Conservation (phyloP, 2,888 invertebrate species). For the Drosophila acutilabella region DNA sequence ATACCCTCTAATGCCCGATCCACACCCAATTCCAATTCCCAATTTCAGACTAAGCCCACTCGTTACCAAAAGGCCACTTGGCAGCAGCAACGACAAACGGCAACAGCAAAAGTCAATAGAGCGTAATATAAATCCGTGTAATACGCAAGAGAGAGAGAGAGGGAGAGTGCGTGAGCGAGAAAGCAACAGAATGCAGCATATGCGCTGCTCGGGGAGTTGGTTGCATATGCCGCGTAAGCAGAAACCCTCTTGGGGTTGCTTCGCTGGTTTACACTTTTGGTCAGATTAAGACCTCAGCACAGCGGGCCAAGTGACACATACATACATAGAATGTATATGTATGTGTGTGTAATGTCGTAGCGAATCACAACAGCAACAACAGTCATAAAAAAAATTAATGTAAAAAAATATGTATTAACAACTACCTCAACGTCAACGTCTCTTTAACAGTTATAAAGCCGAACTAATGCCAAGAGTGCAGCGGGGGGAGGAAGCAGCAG, state of each 20-base stretch:
- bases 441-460: slow-evolving; percentile 73
- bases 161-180: neutral
- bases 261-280: slow-evolving; percentile 81
- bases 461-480: slow-evolving; percentile 67
- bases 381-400: slow-evolving; percentile 63
- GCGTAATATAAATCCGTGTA: slow-evolving; percentile 81
- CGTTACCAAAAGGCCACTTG: slow-evolving; percentile 72
- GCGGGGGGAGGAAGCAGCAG: neutral
- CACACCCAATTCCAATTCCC: slow-evolving; percentile 22
- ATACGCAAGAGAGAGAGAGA: slow-evolving; percentile 39
- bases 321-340: slow-evolving; percentile 4
- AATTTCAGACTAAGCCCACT: slow-evolving; percentile 66
- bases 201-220: slow-evolving; percentile 41
- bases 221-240: slow-evolving; percentile 59
- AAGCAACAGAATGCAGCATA: slow-evolving; percentile 38
- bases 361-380: slow-evolving; percentile 82
- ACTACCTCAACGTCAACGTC: slow-evolving; percentile 71
- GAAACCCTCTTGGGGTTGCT: slow-evolving; percentile 65
- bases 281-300: slow-evolving; percentile 84
- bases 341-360: slow-evolving; percentile 68
- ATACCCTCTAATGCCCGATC: slow-evolving; percentile 27
- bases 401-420: slow-evolving; percentile 61
- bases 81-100: slow-evolving; percentile 50
- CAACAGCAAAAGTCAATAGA: slow-evolving; percentile 77
- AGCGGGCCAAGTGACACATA: slow-evolving; percentile 45